Percentiles rank a stretch among this genome's conserved stretches.
Evolutionary conservation across 2,888 invertebrate genomes (phyloP).

Genomic region (Suillia variegata): DNA sequence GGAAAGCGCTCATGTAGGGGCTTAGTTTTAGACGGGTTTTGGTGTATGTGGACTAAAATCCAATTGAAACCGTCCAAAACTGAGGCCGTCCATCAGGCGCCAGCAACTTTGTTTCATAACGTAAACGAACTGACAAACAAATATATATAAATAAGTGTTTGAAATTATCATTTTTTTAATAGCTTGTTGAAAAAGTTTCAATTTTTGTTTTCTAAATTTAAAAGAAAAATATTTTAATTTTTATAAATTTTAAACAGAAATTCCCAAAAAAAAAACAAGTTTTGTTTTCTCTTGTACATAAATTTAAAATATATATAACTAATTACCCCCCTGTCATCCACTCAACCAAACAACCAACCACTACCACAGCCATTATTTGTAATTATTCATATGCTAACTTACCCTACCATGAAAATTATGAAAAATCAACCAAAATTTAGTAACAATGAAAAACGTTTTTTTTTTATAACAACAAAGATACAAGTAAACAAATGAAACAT

Average conservation of each 20-base stretch:
- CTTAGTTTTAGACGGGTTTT: constrained; percentile 64
- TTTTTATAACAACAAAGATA: constrained; percentile 23
- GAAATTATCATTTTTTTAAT: constrained; percentile 29
- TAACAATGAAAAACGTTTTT: constrained; percentile 1
- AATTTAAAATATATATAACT: constrained; percentile 13
- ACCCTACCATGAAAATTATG: constrained; percentile 6
- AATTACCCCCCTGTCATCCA: neutral
- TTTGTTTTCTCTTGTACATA: constrained; percentile 24
- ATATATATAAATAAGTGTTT: too few species aligned
- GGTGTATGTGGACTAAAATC: constrained; percentile 59
- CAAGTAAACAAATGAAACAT: constrained; percentile 44
- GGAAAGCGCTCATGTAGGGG: constrained; percentile 44
- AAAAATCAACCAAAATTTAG: neutral
- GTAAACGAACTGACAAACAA: too few species aligned
- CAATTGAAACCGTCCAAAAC: constrained; percentile 64
- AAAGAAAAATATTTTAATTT: constrained; percentile 10
- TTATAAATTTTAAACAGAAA: too few species aligned
- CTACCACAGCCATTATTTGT: neutral
- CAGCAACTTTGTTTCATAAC: constrained; percentile 32
- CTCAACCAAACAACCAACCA: neutral
- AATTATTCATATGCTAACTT: constrained; percentile 3
- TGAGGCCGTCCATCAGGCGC: constrained; percentile 57
- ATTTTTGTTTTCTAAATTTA: constrained; percentile 20
- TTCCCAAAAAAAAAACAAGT: too few species aligned
- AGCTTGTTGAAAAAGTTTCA: constrained; percentile 10